Conservation (phyloP, 2,888 invertebrate genomes). For the Cosmorhoe ocellata region DNA sequence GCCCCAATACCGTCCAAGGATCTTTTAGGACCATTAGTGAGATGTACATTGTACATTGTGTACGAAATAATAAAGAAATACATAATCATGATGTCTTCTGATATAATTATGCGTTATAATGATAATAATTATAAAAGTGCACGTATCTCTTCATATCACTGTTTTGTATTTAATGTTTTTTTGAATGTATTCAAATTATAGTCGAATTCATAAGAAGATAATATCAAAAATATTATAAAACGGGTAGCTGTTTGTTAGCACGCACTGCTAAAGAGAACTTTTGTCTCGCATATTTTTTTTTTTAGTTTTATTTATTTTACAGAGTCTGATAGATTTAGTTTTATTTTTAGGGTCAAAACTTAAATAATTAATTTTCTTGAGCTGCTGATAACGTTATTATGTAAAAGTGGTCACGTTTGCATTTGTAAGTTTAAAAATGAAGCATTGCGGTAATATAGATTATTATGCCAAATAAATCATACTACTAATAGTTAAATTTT, state of each 20-base stretch:
- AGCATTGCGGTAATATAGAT: neutral
- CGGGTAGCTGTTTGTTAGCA: neutral
- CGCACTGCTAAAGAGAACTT: neutral
- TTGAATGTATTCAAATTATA: neutral
- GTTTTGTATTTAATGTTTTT: slow-evolving; percentile 8
- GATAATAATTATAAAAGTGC: too few relatives aligned
- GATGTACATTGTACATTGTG: slow-evolving; percentile 52
- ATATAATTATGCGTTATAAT: neutral
- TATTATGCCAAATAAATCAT: slow-evolving; percentile 3
- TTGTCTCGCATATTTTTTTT: too few relatives aligned
- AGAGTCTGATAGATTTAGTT: too few relatives aligned
- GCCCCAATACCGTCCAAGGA: slow-evolving; percentile 62
- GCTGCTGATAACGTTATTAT: too few relatives aligned
- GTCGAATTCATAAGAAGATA: neutral
- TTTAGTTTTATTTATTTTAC: too few relatives aligned
- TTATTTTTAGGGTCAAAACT: too few relatives aligned
- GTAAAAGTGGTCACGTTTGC: too few relatives aligned
- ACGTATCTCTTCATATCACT: slow-evolving; percentile 24
- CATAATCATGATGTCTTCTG: slow-evolving; percentile 24
- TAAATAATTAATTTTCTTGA: too few relatives aligned
- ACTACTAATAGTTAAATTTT: slow-evolving; percentile 7
- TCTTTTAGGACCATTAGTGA: slow-evolving; percentile 63
- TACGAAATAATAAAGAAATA: slow-evolving; percentile 39
- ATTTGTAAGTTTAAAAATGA: too few relatives aligned
- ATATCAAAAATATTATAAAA: neutral